A percentile compares a stretch with the other conserved stretches of the same genome.
Evolutionary conservation across 1,140 invertebrate genomes (phyloP).

Genomic region (Mesaphorura yosii): DNA sequence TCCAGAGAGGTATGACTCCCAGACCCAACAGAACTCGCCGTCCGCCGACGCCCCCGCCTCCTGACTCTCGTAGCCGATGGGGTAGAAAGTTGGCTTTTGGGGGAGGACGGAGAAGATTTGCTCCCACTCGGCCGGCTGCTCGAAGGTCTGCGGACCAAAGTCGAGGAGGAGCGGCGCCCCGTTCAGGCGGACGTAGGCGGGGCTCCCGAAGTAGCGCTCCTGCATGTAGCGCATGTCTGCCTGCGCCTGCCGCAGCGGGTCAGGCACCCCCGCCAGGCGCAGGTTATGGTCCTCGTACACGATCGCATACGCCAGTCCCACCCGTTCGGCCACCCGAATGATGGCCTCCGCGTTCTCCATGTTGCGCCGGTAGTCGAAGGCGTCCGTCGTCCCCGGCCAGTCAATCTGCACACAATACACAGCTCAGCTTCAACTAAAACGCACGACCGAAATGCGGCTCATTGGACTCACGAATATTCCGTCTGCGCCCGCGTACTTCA

Average conservation of each 20-base stretch:
- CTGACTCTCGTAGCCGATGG: conserved; percentile 1
- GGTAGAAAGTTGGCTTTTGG: background rate
- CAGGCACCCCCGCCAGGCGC: conserved; percentile 1
- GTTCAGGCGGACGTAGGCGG: conserved; percentile 7
- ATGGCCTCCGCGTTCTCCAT: conserved; percentile 5
- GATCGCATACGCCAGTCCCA: conserved; percentile 10
- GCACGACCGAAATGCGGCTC: too few species aligned
- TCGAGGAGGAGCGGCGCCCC: conserved; percentile 7
- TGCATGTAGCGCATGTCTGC: conserved; percentile 9
- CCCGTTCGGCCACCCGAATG: background rate
- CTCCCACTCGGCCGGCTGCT: background rate
- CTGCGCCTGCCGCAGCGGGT: background rate
- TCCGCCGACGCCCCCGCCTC: background rate
- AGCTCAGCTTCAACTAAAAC: too few species aligned
- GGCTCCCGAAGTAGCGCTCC: conserved; percentile 5
- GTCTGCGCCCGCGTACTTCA: conserved; percentile 18
- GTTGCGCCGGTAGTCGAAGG: conserved; percentile 14
- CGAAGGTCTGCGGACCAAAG: conserved; percentile 12
- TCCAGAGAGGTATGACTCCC: conserved; percentile 16
- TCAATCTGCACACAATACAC: too few species aligned
- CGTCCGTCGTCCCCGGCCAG: conserved; percentile 13
- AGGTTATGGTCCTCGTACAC: conserved; percentile 16
- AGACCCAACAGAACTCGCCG: conserved; percentile 25
- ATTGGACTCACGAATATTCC: conserved; percentile 12
- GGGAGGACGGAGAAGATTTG: background rate